These are phyloP conservation scores for Philereme vetulata DNA, from an alignment of 2,888 invertebrate genomes.

Conservation along the genomic window DNA sequence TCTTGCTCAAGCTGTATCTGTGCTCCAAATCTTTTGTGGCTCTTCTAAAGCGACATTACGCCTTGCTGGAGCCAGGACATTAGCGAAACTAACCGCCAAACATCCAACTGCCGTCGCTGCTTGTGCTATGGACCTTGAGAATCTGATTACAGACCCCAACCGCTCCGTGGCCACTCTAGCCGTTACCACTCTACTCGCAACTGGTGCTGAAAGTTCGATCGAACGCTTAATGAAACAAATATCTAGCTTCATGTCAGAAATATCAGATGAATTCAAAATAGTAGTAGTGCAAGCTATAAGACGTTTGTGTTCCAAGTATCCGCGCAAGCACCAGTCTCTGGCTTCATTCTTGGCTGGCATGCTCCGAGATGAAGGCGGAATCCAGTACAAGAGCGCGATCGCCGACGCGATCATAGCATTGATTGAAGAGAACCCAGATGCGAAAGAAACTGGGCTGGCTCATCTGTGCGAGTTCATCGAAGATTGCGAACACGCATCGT, in stretches of 20 bases:
- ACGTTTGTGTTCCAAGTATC: slow-evolving; percentile 96
- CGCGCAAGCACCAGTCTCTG: slow-evolving; percentile 96
- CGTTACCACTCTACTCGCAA: slow-evolving; percentile 98
- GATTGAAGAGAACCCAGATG: slow-evolving; percentile 98
- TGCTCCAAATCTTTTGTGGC: slow-evolving; percentile 98
- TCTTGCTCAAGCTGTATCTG: slow-evolving; percentile 96
- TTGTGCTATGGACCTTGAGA: slow-evolving; percentile 98
- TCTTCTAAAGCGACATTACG: slow-evolving; percentile 97
- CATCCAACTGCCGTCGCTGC: slow-evolving; percentile 98
- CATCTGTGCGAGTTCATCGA: slow-evolving; percentile 99
- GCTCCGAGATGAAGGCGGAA: slow-evolving; percentile 97
- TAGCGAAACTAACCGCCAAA: slow-evolving; percentile 97
- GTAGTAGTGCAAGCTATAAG: slow-evolving; percentile 97
- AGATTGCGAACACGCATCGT: slow-evolving; percentile 98
- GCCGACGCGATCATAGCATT: slow-evolving; percentile 99
- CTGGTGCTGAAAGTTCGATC: slow-evolving; percentile 98
- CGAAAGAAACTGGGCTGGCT: slow-evolving; percentile 97
- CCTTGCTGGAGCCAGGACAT: slow-evolving; percentile 98
- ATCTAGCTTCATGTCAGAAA: slow-evolving; percentile 98
- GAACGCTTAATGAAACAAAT: slow-evolving; percentile 99
- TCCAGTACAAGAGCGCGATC: slow-evolving; percentile 99
- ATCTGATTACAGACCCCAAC: slow-evolving; percentile 98
- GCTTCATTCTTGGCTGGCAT: slow-evolving; percentile 99
- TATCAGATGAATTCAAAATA: slow-evolving; percentile 99
- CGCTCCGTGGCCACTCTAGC: slow-evolving; percentile 98